Percentiles rank a stretch among this genome's conserved stretches.
These are phyloP conservation scores for Ceratoteleas bidentatus DNA, from an alignment of 1,140 invertebrate genomes.

Conservation along the genomic window DNA sequence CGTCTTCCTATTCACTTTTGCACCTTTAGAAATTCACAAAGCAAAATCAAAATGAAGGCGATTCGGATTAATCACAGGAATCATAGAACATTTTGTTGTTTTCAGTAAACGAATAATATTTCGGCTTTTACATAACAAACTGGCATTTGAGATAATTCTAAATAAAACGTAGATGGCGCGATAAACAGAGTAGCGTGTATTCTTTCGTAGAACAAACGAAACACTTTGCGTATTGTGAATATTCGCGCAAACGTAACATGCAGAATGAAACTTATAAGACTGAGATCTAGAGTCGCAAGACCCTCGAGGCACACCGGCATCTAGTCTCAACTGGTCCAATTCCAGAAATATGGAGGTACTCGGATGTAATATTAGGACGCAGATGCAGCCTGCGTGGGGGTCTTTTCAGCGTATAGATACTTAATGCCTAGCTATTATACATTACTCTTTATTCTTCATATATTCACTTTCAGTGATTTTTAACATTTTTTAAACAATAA, in stretches of 20 bases:
- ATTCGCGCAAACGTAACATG: slow-evolving; percentile 68
- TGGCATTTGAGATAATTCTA: neutral
- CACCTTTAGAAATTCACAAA: neutral
- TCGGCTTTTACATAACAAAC: neutral
- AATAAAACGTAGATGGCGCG: no score
- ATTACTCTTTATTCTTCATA: no score
- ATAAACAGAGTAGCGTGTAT: no score
- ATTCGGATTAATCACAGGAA: slow-evolving; percentile 28
- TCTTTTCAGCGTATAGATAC: no score
- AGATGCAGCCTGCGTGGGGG: no score
- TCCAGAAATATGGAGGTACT: slow-evolving; percentile 80
- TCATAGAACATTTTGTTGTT: slow-evolving; percentile 30
- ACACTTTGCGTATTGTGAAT: slow-evolving; percentile 27
- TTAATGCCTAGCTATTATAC: no score
- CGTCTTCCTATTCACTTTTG: neutral
- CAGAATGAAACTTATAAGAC: slow-evolving; percentile 75
- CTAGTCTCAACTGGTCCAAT: slow-evolving; percentile 72
- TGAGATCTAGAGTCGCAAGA: slow-evolving; percentile 70
- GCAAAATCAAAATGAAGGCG: neutral
- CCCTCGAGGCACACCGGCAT: slow-evolving; percentile 66
- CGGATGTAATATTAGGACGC: no score
- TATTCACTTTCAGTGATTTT: no score
- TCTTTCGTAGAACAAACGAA: no score
- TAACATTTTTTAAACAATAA: no score
- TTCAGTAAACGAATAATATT: neutral